These are phyloP conservation scores for Ophion ventricosus DNA, from an alignment of 2,888 invertebrate genomes.

Conservation along the genomic window DNA sequence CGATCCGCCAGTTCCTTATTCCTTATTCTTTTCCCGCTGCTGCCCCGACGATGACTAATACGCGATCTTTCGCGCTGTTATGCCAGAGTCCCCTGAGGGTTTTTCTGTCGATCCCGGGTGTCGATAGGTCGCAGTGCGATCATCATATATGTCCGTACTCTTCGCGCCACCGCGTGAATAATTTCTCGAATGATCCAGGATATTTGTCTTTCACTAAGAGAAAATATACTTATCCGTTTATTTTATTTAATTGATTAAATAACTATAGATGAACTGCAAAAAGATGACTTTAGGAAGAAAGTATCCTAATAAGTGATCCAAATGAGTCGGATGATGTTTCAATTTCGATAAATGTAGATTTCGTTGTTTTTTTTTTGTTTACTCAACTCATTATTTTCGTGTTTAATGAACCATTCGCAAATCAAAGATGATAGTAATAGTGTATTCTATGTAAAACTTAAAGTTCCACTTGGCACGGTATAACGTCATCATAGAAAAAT, in stretches of 20 bases:
- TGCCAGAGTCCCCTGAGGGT: conserved; percentile 31
- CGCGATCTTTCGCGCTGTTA: conserved; percentile 39
- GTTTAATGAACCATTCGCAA: too few relatives aligned
- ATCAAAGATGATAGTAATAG: too few relatives aligned
- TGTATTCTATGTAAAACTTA: too few relatives aligned
- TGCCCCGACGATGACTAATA: conserved; percentile 54
- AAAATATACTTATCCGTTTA: neutral
- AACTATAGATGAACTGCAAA: too few relatives aligned
- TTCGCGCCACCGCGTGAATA: neutral
- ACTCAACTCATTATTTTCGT: too few relatives aligned
- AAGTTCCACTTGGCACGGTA: too few relatives aligned
- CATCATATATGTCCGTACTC: conserved; percentile 13
- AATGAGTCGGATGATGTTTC: too few relatives aligned
- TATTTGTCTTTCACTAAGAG: conserved; percentile 6
- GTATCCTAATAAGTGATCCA: too few relatives aligned
- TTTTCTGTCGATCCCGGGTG: conserved; percentile 53
- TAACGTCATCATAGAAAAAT: too few relatives aligned
- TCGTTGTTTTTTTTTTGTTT: too few relatives aligned
- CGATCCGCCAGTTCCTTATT: conserved; percentile 53
- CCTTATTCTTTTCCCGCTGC: conserved; percentile 28
- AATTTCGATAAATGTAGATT: too few relatives aligned
- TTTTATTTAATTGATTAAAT: neutral
- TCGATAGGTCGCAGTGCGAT: conserved; percentile 59
- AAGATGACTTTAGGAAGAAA: too few relatives aligned
- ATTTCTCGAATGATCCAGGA: conserved; percentile 25